Conservation (phyloP, 1,140 invertebrate genomes). For the Trichonephila clavipes region DNA sequence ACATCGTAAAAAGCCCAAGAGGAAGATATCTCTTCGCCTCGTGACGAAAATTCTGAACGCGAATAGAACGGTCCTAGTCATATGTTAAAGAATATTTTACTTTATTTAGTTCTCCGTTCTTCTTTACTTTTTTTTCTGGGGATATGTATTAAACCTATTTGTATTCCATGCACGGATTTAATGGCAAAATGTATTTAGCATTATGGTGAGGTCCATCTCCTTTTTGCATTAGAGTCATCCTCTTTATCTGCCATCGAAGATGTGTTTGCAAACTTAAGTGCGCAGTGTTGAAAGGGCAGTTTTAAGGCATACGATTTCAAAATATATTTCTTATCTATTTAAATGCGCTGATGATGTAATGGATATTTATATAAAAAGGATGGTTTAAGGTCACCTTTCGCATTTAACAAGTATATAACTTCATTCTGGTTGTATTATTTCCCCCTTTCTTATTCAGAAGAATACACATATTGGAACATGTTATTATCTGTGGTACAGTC, state of each 20-base stretch:
- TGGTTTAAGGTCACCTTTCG: not conserved
- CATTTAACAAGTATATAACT: not conserved
- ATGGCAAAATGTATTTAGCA: conserved; percentile 46
- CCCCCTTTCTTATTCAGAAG: too few relatives aligned
- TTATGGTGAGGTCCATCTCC: not conserved
- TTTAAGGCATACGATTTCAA: not conserved
- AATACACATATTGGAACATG: too few relatives aligned
- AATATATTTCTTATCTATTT: not conserved
- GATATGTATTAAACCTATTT: conserved; percentile 49
- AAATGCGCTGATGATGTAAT: not conserved
- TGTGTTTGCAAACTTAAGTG: conserved; percentile 33
- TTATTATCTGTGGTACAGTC: too few relatives aligned
- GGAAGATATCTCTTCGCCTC: conserved; percentile 34
- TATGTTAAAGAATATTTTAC: conserved; percentile 39
- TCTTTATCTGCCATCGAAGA: not conserved
- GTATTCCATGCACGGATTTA: conserved; percentile 51
- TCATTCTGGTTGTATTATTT: not conserved
- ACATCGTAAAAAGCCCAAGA: conserved; percentile 30
- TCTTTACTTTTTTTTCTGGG: not conserved
- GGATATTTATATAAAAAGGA: not conserved
- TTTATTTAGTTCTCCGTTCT: not conserved
- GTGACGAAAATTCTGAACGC: conserved; percentile 49
- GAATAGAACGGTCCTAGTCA: not conserved
- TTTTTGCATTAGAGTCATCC: not conserved
- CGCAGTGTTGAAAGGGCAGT: not conserved